These are phyloP conservation scores for Lepidochitona cinerea DNA, from an alignment of 2,888 invertebrate genomes.

Conservation along the genomic window DNA sequence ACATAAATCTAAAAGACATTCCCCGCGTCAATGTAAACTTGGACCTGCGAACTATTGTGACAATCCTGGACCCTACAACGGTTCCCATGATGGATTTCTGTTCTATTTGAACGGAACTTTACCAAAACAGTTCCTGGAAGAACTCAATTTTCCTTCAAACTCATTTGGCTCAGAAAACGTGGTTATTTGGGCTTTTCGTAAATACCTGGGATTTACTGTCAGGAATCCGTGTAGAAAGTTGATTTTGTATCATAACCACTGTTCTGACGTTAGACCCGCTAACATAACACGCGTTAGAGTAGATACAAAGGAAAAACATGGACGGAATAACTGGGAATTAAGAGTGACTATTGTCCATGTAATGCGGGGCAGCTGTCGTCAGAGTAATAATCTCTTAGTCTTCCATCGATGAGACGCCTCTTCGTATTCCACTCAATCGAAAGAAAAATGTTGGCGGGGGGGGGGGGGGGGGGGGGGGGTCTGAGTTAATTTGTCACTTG, in stretches of 20 bases:
- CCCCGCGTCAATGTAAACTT: background rate
- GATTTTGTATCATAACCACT: background rate
- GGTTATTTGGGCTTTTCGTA: background rate
- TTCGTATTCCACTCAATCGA: too few relatives aligned
- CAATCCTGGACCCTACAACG: background rate
- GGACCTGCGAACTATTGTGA: background rate
- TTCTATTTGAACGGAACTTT: background rate
- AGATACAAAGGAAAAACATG: too few relatives aligned
- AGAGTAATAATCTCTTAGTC: too few relatives aligned
- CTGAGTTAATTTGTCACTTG: too few relatives aligned
- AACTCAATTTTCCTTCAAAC: background rate
- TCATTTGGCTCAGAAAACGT: background rate
- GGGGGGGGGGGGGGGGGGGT: too few relatives aligned
- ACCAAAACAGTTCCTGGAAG: background rate
- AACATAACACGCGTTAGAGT: background rate
- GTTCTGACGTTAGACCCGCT: background rate
- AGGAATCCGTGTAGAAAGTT: background rate
- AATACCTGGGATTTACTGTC: background rate
- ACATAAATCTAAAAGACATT: background rate
- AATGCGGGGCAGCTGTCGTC: too few relatives aligned
- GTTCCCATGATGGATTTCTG: background rate
- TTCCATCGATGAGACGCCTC: too few relatives aligned
- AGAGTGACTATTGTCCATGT: too few relatives aligned
- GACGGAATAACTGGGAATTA: too few relatives aligned
- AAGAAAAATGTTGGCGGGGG: too few relatives aligned